Evolutionary conservation across 2,888 invertebrate species (phyloP).

Genomic region (Stenodera caucasica): DNA sequence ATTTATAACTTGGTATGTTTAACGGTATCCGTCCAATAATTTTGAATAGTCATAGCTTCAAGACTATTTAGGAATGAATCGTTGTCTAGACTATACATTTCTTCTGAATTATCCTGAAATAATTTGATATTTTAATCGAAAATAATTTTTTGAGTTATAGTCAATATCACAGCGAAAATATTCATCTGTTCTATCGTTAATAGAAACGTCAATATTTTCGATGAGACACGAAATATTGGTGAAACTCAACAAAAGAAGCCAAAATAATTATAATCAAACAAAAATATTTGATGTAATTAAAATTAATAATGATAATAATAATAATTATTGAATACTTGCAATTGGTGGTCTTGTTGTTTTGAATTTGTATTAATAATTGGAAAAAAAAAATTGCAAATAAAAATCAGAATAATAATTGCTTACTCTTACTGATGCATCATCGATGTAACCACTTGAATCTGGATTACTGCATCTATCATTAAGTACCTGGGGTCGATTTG

Average conservation of each 20-base stretch:
- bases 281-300: slow-evolving; percentile 7
- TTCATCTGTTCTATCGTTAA: too few relatives aligned
- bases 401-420: slow-evolving; percentile 51
- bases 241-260: background rate
- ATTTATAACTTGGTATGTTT: slow-evolving; percentile 84
- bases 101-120: slow-evolving; percentile 86
- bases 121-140: background rate
- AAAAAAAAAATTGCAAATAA: slow-evolving; percentile 29
- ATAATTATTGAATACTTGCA: background rate
- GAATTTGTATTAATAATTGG: too few relatives aligned
- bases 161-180: too few relatives aligned
- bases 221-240: background rate
- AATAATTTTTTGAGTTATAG: too few relatives aligned
- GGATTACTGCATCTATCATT: slow-evolving; percentile 82
- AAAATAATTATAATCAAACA: background rate
- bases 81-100: slow-evolving; percentile 93
- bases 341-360: too few relatives aligned
- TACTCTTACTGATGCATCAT: slow-evolving; percentile 84
- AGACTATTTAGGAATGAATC: slow-evolving; percentile 91
- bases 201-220: too few relatives aligned
- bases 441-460: slow-evolving; percentile 84
- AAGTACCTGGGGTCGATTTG: slow-evolving; percentile 81
- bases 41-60: slow-evolving; percentile 92
- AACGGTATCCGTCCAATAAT: slow-evolving; percentile 91
- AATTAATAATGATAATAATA: background rate